Percentiles rank a stretch among this genome's conserved stretches.
These are phyloP conservation scores for Panzeria rudis DNA, from an alignment of 2,888 invertebrate genomes.

Conservation along the genomic window DNA sequence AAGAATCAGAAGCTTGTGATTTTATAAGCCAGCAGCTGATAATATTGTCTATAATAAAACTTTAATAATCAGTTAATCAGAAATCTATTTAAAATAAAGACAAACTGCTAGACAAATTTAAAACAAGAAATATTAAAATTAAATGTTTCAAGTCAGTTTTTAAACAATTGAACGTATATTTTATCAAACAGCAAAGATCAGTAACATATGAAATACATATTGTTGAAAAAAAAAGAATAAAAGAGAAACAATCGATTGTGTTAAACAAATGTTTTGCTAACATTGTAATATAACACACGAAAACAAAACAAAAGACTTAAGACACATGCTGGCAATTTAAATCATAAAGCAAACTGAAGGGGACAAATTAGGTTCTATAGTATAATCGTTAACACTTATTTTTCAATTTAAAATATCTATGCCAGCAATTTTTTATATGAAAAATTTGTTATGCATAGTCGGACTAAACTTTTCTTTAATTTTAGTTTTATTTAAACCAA, in stretches of 20 bases:
- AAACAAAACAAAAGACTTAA: conserved; percentile 38
- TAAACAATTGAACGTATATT: conserved; percentile 34
- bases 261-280: conserved; percentile 37
- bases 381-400: no score
- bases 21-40: conserved; percentile 9
- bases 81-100: conserved; percentile 60
- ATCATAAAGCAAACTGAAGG: background rate
- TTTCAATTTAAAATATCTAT: no score
- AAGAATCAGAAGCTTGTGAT: conserved; percentile 13
- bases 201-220: conserved; percentile 26
- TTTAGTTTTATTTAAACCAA: no score
- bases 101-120: conserved; percentile 52
- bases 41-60: conserved; percentile 51
- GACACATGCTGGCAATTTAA: conserved; percentile 8
- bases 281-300: background rate
- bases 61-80: conserved; percentile 54
- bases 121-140: conserved; percentile 3
- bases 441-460: no score
- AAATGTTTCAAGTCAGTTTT: conserved; percentile 41
- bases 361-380: background rate
- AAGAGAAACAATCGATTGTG: conserved; percentile 24
- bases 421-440: no score
- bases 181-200: conserved; percentile 39
- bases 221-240: background rate
- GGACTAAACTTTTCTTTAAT: no score